Evolutionary conservation across 2,888 invertebrate species (phyloP), one percentile per base, ranked within the genome.

Genomic region (Thera obeliscata): DNA sequence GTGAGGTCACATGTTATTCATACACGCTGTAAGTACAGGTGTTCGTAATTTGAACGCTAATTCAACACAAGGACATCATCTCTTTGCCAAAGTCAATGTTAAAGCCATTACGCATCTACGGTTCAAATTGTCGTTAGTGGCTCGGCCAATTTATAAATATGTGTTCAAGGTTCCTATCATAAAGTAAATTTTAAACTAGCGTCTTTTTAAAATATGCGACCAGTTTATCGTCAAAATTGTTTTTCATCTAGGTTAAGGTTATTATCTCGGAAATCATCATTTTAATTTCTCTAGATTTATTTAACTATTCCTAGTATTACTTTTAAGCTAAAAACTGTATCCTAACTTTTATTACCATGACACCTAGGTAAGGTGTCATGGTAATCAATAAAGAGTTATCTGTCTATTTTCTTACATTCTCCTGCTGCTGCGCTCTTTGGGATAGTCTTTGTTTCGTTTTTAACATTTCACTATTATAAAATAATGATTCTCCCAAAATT

Each of bases 61-160:
- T 76, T 80, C 74, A 75, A 68, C 67, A 70, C 75, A 74, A 76
- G 74, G 76, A 64, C 72, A 64, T 63, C 55, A 46, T 71, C 67
- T 72, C 72, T 74, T 75, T 74, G 69, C 63, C 77, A 77, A 76
- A 76, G 75, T 76, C 78, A 80, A 71, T 75, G 70, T 74, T 66
- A 61, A 52, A 61, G 57, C 58, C 58, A 67, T 67, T 65, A 66
- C 46, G 66, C 61, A 66, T 69, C 66, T 67, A 60, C 54, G 48
- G 72, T 69, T 70, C 61, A 66, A 66, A 63, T 63, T 58, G 62
- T 52, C 62, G 66, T 66, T 73, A 67, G 60, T 62, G 48, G 41
- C 55, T 48, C 35, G 61, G 41, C 61, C 65, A 69, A 69, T 69
- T 65, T 65, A 56, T 58, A 58, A 65, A 54, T 62, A 8, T 54